Percentiles rank a stretch among this genome's conserved stretches.
phyloP scores from a whole-genome alignment of 2,113 vertebrate genomes.

The Cryptomyrus ogoouensis region DNA sequence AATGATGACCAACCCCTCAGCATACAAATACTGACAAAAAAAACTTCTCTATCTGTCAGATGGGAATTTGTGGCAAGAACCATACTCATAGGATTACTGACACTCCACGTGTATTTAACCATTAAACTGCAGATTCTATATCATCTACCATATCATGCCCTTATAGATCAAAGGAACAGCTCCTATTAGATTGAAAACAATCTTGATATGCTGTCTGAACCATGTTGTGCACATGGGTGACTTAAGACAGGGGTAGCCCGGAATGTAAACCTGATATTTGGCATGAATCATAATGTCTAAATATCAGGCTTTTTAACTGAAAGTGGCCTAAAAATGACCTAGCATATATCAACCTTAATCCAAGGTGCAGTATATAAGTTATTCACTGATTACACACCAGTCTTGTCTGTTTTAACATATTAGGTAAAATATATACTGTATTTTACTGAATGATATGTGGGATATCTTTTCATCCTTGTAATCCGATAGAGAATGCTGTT shows the following conservation, averaged over 20 bases:
- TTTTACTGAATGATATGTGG: neutral
- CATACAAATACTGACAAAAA: neutral
- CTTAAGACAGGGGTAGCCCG: neutral
- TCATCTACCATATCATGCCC: neutral
- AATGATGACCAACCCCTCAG: neutral
- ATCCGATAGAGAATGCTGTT: neutral
- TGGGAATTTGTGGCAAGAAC: neutral
- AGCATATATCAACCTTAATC: neutral
- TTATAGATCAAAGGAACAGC: neutral
- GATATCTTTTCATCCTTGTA: neutral
- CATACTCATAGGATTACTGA: neutral
- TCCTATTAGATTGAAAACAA: neutral
- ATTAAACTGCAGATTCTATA: neutral
- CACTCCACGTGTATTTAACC: neutral
- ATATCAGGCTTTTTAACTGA: neutral
- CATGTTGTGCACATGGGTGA: neutral
- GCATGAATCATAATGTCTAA: neutral
- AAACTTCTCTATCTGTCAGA: neutral
- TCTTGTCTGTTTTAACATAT: neutral
- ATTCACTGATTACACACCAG: neutral
- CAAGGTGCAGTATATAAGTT: neutral
- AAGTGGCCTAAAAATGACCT: neutral
- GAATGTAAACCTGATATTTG: neutral
- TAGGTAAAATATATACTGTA: neutral
- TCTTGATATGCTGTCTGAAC: neutral